These are phyloP conservation scores for Lepidothrix coronata DNA, from an alignment of 2,113 vertebrate genomes.

Conservation along the genomic window DNA sequence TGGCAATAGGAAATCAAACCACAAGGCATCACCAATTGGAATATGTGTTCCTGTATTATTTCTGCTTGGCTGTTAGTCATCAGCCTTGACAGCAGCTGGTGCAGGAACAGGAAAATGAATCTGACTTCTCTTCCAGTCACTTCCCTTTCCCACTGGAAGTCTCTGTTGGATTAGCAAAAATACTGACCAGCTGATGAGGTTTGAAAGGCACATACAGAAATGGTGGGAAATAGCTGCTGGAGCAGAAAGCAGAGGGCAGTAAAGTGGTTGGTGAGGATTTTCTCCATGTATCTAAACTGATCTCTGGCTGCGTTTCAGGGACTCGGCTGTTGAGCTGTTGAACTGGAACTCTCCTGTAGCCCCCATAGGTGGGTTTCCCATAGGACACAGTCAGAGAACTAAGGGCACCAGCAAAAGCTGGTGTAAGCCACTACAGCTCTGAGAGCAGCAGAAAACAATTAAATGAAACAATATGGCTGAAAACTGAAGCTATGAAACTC, in stretches of 20 bases:
- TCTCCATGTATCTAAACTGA: neutral
- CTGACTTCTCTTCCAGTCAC: neutral
- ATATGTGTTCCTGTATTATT: neutral
- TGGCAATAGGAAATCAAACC: neutral
- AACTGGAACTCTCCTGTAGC: neutral
- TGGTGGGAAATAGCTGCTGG: neutral
- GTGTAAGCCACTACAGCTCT: neutral
- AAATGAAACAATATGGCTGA: neutral
- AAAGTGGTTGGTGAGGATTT: neutral
- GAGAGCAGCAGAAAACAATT: neutral
- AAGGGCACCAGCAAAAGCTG: neutral
- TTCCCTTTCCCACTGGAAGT: constrained; percentile 14
- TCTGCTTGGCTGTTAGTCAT: neutral
- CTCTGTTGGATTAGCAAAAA: constrained; percentile 19
- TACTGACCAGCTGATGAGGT: neutral
- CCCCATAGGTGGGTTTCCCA: neutral
- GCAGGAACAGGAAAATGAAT: neutral
- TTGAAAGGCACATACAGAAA: neutral
- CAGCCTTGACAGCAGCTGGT: neutral
- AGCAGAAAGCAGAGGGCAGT: neutral
- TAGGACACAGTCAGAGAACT: neutral
- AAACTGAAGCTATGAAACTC: neutral
- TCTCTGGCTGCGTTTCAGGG: neutral
- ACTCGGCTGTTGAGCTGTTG: neutral
- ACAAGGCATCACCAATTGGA: neutral